Base-by-base conservation (phyloP, 1,140 invertebrate species). In the Orchesella cincta region DNA sequence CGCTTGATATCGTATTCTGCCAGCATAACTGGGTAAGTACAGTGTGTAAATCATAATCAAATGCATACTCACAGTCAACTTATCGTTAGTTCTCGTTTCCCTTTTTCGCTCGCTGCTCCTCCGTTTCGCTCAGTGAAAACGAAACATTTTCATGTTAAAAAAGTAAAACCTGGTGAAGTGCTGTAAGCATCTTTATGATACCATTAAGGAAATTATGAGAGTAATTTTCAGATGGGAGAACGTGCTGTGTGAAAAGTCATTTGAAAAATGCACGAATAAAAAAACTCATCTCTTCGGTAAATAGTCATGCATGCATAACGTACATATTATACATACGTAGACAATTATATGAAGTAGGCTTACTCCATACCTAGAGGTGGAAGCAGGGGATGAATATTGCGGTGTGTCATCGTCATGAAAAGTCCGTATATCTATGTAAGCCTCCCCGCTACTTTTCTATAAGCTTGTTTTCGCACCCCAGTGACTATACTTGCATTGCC, bases 241-340 rank as follows among this genome's bases (percentile, higher is more conserved):
- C 14, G 52, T 57, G 52, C 52, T 57, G 52, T n/a, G 23, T 57
- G 52, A 57, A n/a, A 57, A 57, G 14, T 57, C 52, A 57, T 14
- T 57, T 57, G 52, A 57, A 57, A 57, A 57, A 57, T 57, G 52
- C 23, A 57, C 52, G 23, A 57, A 57, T 57, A 57, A 57, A 57
- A 57, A 26, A 57, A 26, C 23, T 57, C 52, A 14, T 57, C 52
- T 57, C 52, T 57, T n/a, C 23, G 18, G 39, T 46, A 46, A 46
- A 46, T 46, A 46, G 18, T 46, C 39, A 8, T 18, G 39, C 39
- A n/a, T 26, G 52, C 23, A 57, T 57, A 5, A 23, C 20, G 39
- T 20, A 46, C 39, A 46, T 46, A 46, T 46, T 46, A 46, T 12
- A 46, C 20, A 12, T n/a, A n/a, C n/a, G n/a, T n/a, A n/a, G n/a